A percentile compares a stretch with the other conserved stretches of the same genome.
Conservation (phyloP, 1,140 invertebrate genomes). For the Periplaneta americana region DNA sequence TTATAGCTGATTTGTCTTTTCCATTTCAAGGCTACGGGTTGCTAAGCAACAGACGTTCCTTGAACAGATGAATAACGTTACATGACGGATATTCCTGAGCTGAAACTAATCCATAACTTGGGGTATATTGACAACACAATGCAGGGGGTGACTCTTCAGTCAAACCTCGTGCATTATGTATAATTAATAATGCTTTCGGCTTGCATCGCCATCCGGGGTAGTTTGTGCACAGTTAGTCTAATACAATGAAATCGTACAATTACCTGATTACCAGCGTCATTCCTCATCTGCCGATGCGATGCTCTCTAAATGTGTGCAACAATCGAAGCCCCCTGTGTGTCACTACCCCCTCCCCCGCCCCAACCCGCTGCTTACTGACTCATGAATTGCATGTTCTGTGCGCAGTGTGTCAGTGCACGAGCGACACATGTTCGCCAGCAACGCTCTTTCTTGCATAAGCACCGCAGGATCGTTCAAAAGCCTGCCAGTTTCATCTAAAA, state of each 20-base stretch:
- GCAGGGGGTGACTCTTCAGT: background rate
- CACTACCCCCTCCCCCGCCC: background rate
- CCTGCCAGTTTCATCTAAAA: too few species aligned
- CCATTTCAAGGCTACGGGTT: too few species aligned
- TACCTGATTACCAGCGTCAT: background rate
- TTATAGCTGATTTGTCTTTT: too few species aligned
- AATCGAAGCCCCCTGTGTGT: background rate
- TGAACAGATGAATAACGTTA: too few species aligned
- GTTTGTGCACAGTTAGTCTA: background rate
- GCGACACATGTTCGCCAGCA: background rate
- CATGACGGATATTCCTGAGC: background rate
- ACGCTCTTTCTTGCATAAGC: too few species aligned
- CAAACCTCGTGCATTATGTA: background rate
- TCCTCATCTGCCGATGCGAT: background rate
- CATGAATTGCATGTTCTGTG: too few species aligned
- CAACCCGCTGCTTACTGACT: too few species aligned
- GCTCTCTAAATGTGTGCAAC: background rate
- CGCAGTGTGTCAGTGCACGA: too few species aligned
- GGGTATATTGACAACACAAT: background rate
- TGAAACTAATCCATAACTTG: too few species aligned
- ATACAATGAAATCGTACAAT: background rate
- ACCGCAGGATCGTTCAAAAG: too few species aligned
- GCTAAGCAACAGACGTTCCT: too few species aligned
- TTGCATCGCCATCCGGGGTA: too few species aligned
- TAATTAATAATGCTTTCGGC: background rate